Evolutionary conservation across 1,140 invertebrate genomes (phyloP).

Genomic region (Macrotrachela quadricornifera): DNA sequence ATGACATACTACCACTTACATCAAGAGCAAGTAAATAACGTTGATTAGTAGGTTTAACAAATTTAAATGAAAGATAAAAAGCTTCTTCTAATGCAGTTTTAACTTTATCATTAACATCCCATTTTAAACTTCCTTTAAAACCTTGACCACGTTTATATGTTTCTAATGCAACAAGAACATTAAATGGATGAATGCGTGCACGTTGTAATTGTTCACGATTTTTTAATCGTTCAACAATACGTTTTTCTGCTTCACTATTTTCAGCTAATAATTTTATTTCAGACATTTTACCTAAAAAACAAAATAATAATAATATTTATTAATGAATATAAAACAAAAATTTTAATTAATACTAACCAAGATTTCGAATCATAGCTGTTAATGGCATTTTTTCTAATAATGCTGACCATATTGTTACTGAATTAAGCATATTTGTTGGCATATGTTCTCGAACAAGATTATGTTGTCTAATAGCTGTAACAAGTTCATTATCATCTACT

Average conservation of each 20-base stretch:
- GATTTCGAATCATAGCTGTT: constrained; percentile 35
- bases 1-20: constrained; percentile 32
- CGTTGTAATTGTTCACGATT: constrained; percentile 25
- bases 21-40: constrained; percentile 39
- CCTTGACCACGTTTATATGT: constrained; percentile 37
- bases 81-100: constrained; percentile 20
- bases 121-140: constrained; percentile 28
- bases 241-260: constrained; percentile 10
- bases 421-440: constrained; percentile 41
- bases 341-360: too few species aligned
- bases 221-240: constrained; percentile 11
- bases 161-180: constrained; percentile 35
- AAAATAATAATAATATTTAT: too few species aligned
- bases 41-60: constrained; percentile 34
- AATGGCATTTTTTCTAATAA: constrained; percentile 39
- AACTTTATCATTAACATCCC: constrained; percentile 17
- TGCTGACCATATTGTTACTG: constrained; percentile 41
- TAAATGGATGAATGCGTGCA: constrained; percentile 38
- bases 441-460: constrained; percentile 42
- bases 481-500: constrained; percentile 34
- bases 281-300: constrained; percentile 42
- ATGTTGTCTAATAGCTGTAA: constrained; percentile 31
- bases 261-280: constrained; percentile 36
- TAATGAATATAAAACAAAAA: too few species aligned
- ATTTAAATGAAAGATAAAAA: constrained; percentile 29